Base-by-base conservation (phyloP, 2,888 invertebrate species). In the Yponomeuta malinellus region DNA sequence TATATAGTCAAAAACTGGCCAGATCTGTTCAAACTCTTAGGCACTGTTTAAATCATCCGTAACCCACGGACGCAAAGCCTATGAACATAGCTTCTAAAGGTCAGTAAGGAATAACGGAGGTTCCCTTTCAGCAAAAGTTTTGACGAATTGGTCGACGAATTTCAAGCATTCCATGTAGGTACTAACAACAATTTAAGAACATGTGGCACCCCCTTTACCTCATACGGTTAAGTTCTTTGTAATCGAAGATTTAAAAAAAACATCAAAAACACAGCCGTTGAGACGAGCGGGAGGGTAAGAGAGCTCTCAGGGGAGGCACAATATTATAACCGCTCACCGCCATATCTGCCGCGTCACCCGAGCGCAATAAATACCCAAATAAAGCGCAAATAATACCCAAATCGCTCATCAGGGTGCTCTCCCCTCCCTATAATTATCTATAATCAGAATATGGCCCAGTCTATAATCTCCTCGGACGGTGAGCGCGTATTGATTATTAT, bases 311-410 rank as follows among this genome's bases (percentile, higher is more conserved):
- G 90, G 90, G 89, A 85, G 83, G 80, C 52, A 59, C 15, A 59
- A 81, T 75, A 74, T 76, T 84, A 84, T 83, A 84, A 83, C 84
- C 82, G 80, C 9, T 59, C 23, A 80, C 81, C 87, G 86, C 84
- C 86, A 91, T 91, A 92, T 92, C 91, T 89, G 92, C 92, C 89
- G 81, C 87, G 89, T 91, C 92, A 93, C 89, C 89, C 88, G 81
- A 89, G 92, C 90, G 93, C 90, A 93, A 93, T 93, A 93, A 93
- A 93, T 93, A 93, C 93, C 92, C 88, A 93, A 93, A 93, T 93
- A 93, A 93, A 93, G 94, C 94, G 93, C 93, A 93, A 94, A 94
- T 94, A 93, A 93, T 93, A 93, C 93, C 93, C 93, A 93, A 93
- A 93, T 93, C 92, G 92, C 89, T 90, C 90, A 90, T 90, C 90